A percentile compares a stretch with the other conserved stretches of the same genome.
phyloP scores from a whole-genome alignment of 2,113 vertebrate species.

The Chaenocephalus aceratus region DNA sequence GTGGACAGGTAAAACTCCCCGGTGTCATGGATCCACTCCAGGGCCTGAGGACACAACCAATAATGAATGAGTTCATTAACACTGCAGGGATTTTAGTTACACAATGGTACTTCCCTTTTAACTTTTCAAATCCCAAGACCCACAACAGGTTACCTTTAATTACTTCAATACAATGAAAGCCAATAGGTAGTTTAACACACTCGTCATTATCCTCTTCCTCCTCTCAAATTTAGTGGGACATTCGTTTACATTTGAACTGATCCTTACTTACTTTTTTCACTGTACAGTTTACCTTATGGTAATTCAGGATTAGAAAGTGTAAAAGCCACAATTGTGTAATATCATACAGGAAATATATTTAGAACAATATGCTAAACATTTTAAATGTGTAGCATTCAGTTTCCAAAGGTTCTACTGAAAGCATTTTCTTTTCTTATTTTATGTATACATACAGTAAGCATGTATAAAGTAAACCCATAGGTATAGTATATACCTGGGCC shows the following conservation, averaged over 20 bases:
- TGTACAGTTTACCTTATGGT: not conserved
- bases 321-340: not conserved
- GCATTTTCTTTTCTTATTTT: not conserved
- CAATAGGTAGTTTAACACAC: not conserved
- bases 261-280: not conserved
- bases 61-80: slow-evolving; percentile 27
- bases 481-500: slow-evolving; percentile 21
- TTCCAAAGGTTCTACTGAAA: slow-evolving; percentile 7
- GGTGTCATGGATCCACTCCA: slow-evolving; percentile 99
- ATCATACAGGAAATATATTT: not conserved
- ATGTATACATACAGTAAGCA: slow-evolving; percentile 5
- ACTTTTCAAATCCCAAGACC: not conserved
- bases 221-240: not conserved
- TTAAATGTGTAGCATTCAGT: not conserved
- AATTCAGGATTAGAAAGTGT: not conserved
- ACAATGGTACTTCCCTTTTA: not conserved
- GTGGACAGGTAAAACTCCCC: slow-evolving; percentile 99
- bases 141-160: not conserved
- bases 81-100: slow-evolving; percentile 30
- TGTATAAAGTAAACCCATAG: no score
- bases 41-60: slow-evolving; percentile 83
- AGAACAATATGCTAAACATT: not conserved
- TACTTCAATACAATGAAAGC: not conserved
- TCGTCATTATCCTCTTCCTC: not conserved
- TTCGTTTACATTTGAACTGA: not conserved